A percentile compares a stretch with the other conserved stretches of the same genome.
These are phyloP conservation scores for Melanotaenia maccullochi DNA, from an alignment of 2,797 vertebrate genomes.

Conservation along the genomic window DNA sequence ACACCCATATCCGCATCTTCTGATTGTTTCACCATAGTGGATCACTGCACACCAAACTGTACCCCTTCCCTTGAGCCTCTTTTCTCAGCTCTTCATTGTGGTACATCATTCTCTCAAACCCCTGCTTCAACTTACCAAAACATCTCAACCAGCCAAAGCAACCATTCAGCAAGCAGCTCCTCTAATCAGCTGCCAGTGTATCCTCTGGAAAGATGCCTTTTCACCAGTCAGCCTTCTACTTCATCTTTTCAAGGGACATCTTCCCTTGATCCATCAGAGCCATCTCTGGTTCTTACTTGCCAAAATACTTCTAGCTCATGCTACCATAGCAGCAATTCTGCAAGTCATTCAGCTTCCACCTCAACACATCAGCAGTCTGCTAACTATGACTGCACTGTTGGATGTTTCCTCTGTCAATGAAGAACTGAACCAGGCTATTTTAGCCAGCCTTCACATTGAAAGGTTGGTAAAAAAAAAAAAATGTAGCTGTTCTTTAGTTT, in stretches of 20 bases:
- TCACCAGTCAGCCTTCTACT: not conserved
- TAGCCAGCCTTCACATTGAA: slow-evolving; percentile 8
- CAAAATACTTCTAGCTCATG: not conserved
- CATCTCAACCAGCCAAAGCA: not conserved
- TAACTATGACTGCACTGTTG: not conserved
- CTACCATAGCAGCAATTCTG: not conserved
- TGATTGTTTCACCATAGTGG: no score
- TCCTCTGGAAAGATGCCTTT: not conserved
- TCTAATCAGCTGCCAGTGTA: not conserved
- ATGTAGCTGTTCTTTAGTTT: not conserved
- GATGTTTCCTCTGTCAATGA: slow-evolving; percentile 2
- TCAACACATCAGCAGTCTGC: not conserved
- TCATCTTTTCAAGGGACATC: not conserved
- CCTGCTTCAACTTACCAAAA: not conserved
- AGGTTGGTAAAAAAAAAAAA: not conserved
- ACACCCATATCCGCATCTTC: no score
- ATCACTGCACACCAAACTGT: not conserved
- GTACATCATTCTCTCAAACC: not conserved
- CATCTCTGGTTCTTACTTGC: not conserved
- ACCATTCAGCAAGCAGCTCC: not conserved
- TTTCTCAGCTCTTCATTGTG: not conserved
- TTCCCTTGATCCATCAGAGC: not conserved
- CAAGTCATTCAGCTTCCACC: not conserved
- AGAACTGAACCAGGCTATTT: slow-evolving; percentile 4
- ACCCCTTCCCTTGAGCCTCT: no score